Base-by-base conservation (phyloP, 2,797 vertebrate species). In the Antrozous pallidus region DNA sequence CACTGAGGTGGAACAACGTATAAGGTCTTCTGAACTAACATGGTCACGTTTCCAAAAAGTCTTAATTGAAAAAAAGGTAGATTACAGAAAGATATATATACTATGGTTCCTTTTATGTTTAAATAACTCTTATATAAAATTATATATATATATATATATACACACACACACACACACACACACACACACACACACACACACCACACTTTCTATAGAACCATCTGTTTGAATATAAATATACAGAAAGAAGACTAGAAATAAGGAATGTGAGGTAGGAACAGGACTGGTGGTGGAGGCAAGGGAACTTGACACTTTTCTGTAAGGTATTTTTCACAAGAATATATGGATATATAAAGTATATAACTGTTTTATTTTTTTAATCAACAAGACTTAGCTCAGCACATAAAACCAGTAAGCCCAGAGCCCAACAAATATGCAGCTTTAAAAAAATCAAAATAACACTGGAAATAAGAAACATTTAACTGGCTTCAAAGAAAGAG, bases 361-460 rank as follows among this genome's bases (percentile, higher is more conserved):
- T 28, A 73, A 83, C 0, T 71, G 42, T n/a, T 78, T 89, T 36
- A 20, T 67, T 54, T 82, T 61, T 93, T 70, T n/a, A 40, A 56
- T n/a, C 88, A 81, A 26, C 9, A 67, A 84, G 49, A 88, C 26
- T 45, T 73, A 88, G 31, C 67, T 94, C 20, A 54, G 51, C 10
- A 31, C 45, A 45, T 38, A 38, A 71, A 71, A 65, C n/a, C 78
- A 92, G 67, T 18, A 74, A 63, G 33, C 58, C 65, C n/a, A 78
- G 33, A 89, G 38, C n/a, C 56, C 38, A 45, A 47, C 14, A 83
- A 78, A 8, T 42, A 49, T 1, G 20, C 42, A 69, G 33, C 24
- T 95, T 87, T 16, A 70, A 84, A 88, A 71, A 91, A 92, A 70
- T 45, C 49, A 94, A 88, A 94, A 63, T 14, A 63, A 90, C 24